Conservation (phyloP, 1,140 invertebrate species). For the Subanguina moxae region DNA sequence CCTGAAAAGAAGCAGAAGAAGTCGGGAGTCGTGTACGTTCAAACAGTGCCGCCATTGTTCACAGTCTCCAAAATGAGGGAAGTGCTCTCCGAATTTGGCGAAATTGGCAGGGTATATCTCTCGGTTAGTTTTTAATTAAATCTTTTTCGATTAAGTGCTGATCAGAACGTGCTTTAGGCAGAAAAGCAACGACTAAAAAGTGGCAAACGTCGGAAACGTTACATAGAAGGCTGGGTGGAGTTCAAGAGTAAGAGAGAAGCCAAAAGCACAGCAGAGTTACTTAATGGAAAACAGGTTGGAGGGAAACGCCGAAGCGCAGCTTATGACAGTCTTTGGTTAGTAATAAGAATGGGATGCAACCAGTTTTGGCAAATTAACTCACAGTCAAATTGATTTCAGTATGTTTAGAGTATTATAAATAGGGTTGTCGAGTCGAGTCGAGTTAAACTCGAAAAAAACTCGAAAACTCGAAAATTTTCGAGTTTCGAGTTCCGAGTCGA, state of each 20-base stretch:
- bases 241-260: slow-evolving; percentile 67
- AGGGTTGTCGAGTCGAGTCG: too few species aligned
- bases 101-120: slow-evolving; percentile 57
- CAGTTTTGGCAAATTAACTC: too few species aligned
- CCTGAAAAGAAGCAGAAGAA: slow-evolving; percentile 10
- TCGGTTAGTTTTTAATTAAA: slow-evolving; percentile 43
- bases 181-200: slow-evolving; percentile 46
- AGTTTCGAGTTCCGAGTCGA: too few species aligned
- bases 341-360: too few species aligned
- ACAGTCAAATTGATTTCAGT: too few species aligned
- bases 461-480: too few species aligned
- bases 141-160: too few species aligned
- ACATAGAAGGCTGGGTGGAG: slow-evolving; percentile 92
- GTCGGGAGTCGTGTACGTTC: slow-evolving; percentile 57
- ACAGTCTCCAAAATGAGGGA: slow-evolving; percentile 51
- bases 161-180: slow-evolving; percentile 42
- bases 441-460: too few species aligned
- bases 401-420: too few species aligned
- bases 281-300: slow-evolving; percentile 85
- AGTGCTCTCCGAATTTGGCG: slow-evolving; percentile 52
- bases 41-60: slow-evolving; percentile 55
- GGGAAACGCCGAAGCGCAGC: slow-evolving; percentile 74
- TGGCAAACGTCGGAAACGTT: slow-evolving; percentile 63
- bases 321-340: slow-evolving; percentile 85
- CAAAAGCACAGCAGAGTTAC: slow-evolving; percentile 68